phyloP scores from a whole-genome alignment of 2,797 vertebrate species.

The Takifugu rubripes region DNA sequence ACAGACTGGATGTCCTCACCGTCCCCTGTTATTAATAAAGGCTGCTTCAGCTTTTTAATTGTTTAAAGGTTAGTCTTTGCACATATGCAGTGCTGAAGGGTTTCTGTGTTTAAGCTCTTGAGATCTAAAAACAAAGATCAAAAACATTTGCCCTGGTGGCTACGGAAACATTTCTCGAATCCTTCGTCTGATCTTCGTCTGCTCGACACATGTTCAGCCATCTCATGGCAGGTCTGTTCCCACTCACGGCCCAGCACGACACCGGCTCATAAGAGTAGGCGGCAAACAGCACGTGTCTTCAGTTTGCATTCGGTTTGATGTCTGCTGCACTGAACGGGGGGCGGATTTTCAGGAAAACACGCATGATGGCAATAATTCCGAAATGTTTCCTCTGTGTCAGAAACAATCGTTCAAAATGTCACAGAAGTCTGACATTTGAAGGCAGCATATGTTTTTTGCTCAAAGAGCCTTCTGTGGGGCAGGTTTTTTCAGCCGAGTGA shows the following conservation, averaged over 20 bases:
- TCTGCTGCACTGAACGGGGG: not conserved
- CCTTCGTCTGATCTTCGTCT: too few species aligned
- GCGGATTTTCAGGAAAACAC: conserved; percentile 20
- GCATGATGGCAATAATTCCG: conserved; percentile 23
- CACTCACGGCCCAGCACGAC: conserved; percentile 8
- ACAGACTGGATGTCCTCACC: not conserved
- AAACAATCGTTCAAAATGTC: conserved; percentile 16
- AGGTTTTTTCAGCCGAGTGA: conserved; percentile 31
- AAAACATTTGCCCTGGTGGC: too few species aligned
- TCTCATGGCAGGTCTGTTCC: conserved; percentile 7
- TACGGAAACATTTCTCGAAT: too few species aligned
- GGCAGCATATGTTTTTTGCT: conserved; percentile 50
- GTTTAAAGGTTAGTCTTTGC: too few species aligned
- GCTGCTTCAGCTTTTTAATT: too few species aligned
- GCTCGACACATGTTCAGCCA: too few species aligned
- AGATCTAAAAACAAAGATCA: too few species aligned
- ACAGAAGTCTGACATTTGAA: conserved; percentile 39
- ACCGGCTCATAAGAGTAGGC: not conserved
- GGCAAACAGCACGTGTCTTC: not conserved
- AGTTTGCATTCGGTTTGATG: conserved; percentile 4
- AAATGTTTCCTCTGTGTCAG: conserved; percentile 22
- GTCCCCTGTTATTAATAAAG: too few species aligned
- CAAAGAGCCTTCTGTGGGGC: conserved; percentile 46
- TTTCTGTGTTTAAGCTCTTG: too few species aligned
- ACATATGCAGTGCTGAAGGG: too few species aligned